Evolutionary conservation across 2,113 vertebrate species (phyloP).

Genomic region (Hepsetus odoe): DNA sequence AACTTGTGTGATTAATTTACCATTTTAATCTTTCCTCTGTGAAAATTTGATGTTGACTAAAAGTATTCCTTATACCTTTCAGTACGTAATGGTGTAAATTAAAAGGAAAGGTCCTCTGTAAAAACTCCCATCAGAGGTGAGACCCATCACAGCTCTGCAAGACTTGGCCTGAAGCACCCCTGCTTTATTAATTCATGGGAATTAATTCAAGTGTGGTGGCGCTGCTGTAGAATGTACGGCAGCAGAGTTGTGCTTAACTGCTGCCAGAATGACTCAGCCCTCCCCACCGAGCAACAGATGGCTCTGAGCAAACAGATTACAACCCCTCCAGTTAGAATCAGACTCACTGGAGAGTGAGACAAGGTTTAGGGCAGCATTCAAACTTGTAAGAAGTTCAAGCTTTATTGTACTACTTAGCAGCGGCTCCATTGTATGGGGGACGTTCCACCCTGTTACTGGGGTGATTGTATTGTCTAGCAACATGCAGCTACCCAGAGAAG

Average conservation of each 20-base stretch:
- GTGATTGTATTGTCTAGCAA: not conserved
- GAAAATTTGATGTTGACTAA: too few species aligned
- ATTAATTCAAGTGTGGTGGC: slow-evolving; percentile 11
- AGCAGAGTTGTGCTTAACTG: slow-evolving; percentile 55
- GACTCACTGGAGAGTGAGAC: not conserved
- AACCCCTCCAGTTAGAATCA: not conserved
- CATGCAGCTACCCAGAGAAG: not conserved
- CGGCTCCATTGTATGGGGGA: not conserved
- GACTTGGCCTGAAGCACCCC: not conserved
- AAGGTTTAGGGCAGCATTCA: not conserved
- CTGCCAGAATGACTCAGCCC: slow-evolving; percentile 63
- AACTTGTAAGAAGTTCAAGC: slow-evolving; percentile 1
- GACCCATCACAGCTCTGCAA: not conserved
- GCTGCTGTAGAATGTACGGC: not conserved
- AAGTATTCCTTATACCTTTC: too few species aligned
- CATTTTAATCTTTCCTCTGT: too few species aligned
- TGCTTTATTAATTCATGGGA: slow-evolving; percentile 32
- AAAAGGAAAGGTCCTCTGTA: not conserved
- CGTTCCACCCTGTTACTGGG: not conserved
- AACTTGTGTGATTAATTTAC: too few species aligned
- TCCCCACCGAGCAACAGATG: slow-evolving; percentile 73
- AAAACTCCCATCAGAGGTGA: too few species aligned
- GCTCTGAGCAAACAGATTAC: slow-evolving; percentile 59
- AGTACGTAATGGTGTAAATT: too few species aligned
- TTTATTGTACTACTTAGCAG: not conserved